Conservation (phyloP, 2,888 invertebrate genomes). For the Idaea biselata region DNA sequence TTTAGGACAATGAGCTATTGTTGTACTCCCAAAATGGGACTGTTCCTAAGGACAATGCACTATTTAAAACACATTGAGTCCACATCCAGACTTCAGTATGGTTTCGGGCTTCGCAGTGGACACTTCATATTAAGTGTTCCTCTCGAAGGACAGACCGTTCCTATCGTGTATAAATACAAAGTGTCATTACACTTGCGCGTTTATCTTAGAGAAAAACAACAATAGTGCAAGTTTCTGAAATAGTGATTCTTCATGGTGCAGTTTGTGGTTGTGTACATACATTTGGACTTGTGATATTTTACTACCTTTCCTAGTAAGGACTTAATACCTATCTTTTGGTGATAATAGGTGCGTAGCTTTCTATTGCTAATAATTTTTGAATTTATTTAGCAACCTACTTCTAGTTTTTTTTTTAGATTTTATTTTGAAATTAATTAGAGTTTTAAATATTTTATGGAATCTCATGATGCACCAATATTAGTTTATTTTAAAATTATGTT, state of each 20-base stretch:
- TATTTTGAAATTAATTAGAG: too few species aligned
- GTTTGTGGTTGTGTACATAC: constrained; percentile 5
- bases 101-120: constrained; percentile 64
- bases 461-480: too few species aligned
- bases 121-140: constrained; percentile 47
- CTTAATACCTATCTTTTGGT: neutral
- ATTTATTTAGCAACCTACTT: neutral
- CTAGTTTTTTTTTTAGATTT: too few species aligned
- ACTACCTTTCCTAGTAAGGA: neutral
- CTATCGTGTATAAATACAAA: constrained; percentile 64
- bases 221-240: constrained; percentile 10
- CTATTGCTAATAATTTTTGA: neutral
- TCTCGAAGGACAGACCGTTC: constrained; percentile 14
- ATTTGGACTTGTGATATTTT: neutral
- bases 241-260: constrained; percentile 37
- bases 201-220: neutral
- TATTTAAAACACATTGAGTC: constrained; percentile 70
- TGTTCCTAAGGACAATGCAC: constrained; percentile 67
- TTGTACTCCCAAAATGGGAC: constrained; percentile 57
- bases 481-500: too few species aligned
- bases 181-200: neutral
- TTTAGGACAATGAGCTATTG: constrained; percentile 54
- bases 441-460: too few species aligned
- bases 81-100: constrained; percentile 74
- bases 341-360: neutral